Evolutionary conservation across 2,113 vertebrate genomes (phyloP), one percentile per base, ranked within the genome.

Genomic region (Channa argus): DNA sequence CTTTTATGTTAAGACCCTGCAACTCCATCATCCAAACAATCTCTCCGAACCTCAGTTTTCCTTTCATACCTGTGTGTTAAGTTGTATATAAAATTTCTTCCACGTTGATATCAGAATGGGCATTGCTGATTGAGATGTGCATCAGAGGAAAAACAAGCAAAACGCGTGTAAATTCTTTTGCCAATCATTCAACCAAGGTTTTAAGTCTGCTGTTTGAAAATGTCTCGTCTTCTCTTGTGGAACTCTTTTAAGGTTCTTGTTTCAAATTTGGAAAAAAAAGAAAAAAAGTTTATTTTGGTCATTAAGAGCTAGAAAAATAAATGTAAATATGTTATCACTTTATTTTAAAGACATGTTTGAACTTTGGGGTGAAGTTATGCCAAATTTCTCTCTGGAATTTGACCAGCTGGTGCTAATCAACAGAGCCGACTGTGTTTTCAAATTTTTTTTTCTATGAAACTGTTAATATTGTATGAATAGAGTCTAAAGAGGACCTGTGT

Each of bases 401-500:
- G 84, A 90, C 81, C 85, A 83, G 80, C 84, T 90, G 95, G 95
- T 96, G 95, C 96, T 95, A 93, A 90, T 91, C 81, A 73, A 86
- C 73, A 65, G 62, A 83, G 79, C 81, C 64, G 64, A 83, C 83
- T 77, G 86, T 84, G 86, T 91, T 91, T 88, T 91, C 74, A 2
- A 75, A 74, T 88, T 95, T 94, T 94, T 77, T 88, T 95, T 94
- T 94, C 91, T 95, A 95, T 91, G 88, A 87, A 94, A 80, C 86
- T 95, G 93, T 96, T 96, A 94, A 95, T 95, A 90, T 93, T 91
- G 94, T 95, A 93, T 92, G 94, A 94, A 95, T 92, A 94, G 94
- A 95, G 90, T 95, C 92, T 95, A 93, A 92, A 94, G 92, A 96
- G 80, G 92, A 94, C 94, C 91, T 81, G 91, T 94, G 95, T 98